phyloP scores from a whole-genome alignment of 1,140 invertebrate genomes.

The Lepidurus apus region DNA sequence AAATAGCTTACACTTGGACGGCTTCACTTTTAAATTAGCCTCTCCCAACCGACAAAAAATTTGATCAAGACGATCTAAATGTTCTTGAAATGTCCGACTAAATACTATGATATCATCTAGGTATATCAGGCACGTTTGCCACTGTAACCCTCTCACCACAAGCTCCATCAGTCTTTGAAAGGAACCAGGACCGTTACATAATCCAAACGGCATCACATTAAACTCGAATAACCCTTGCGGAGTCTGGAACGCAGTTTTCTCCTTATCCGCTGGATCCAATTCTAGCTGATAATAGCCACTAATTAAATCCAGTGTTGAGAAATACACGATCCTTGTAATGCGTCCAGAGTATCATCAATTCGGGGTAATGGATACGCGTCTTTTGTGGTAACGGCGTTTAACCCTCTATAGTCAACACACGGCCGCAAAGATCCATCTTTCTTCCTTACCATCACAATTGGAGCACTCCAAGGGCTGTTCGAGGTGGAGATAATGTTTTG shows the following conservation, averaged over 20 bases:
- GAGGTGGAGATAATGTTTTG: neutral
- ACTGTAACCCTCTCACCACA: conserved; percentile 39
- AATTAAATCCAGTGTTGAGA: conserved; percentile 44
- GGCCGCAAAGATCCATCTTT: conserved; percentile 41
- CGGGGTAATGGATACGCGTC: conserved; percentile 48
- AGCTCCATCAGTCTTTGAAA: conserved; percentile 40
- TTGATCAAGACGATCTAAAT: conserved; percentile 36
- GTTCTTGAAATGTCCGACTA: conserved; percentile 36
- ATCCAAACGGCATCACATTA: too few relatives aligned
- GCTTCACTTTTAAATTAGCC: conserved; percentile 40
- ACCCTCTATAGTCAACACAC: conserved; percentile 45
- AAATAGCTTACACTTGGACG: conserved; percentile 42
- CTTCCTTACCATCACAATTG: conserved; percentile 42
- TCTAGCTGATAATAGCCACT: conserved; percentile 48
- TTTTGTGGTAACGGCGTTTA: conserved; percentile 43
- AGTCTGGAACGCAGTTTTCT: conserved; percentile 40
- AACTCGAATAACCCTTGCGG: too few relatives aligned
- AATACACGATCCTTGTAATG: conserved; percentile 39
- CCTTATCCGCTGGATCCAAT: conserved; percentile 40
- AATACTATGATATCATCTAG: conserved; percentile 41
- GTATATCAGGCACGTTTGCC: conserved; percentile 38
- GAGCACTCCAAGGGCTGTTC: conserved; percentile 39
- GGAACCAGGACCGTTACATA: too few relatives aligned
- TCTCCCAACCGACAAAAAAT: conserved; percentile 39
- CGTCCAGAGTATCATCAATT: conserved; percentile 44